Base-by-base conservation (phyloP, 2,113 vertebrate genomes). In the Xiphorhynchus elegans region DNA sequence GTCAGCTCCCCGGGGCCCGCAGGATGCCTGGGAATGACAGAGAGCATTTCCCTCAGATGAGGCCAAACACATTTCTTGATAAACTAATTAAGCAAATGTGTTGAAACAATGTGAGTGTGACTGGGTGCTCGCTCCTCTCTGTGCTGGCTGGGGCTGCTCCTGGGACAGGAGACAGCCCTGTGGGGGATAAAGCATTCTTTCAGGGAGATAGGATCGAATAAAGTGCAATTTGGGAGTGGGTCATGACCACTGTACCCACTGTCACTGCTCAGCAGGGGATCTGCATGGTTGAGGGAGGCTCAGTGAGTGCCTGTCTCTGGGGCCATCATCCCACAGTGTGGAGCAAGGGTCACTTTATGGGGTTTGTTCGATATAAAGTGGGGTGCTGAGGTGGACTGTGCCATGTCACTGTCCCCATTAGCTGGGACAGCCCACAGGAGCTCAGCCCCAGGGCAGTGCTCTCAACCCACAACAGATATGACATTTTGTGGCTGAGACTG, bases 81-180 rank as follows among this genome's bases (percentile, higher is more conserved):
- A 97, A 97, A 96, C 91, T 89, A 94, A 96, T 97, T 96, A 96
- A 93, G 95, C 75, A 94, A 97, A 97, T 92, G 96, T 96, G 97
- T 95, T 96, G 97, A 97, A 97, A 92, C 88, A 68, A 94, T 68
- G 62, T 23, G 87, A 95, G 81, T 67, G 87, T 85, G 92, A 92
- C 75, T 49, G 9, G 46, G 69, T 46, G 63, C 82, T 94, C 0
- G 0, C 58, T 80, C 49, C 59, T 69, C 80, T 72, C 52, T 4
- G 23, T 4, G 2, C 55, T 28, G 85, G 53, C 84, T 94, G 79
- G 58, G 69, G 68, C 59, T 89, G 87, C 19, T 84, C 68, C 42
- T 0, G 0, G 50, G 72, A 64, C 69, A 70, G 52, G 66, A 88
- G 83, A 50, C 59, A 95, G 60, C 69, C 24, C 81, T 78, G 81